Evolutionary conservation across 2,888 invertebrate species (phyloP), one percentile per base, ranked within the genome.

Genomic region (Spisula subtruncata): DNA sequence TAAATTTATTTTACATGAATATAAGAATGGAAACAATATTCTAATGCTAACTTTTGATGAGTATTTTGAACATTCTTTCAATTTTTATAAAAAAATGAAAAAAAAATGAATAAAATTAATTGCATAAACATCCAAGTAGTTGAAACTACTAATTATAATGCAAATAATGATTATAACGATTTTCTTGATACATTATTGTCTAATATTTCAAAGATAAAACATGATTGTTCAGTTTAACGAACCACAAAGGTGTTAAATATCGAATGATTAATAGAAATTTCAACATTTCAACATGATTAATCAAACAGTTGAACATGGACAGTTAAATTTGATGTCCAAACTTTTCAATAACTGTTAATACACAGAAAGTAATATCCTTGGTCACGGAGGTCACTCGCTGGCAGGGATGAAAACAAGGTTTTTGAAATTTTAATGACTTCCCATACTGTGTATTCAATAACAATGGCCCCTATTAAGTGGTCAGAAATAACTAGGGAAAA

Each of bases 401-500:
- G 60, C 79, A 87, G 54, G 54, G 56, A 75, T 46, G 71, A 87
- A 86, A 83, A 75, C 54, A 79, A 56, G 41, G 82, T 79, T 51
- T 79, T 71, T n/a, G n/a, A 75, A 88, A 60, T 56, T 83, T 83
- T 88, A 84, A 83, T 80, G 87, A 88, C 87, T 88, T 88, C 83
- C 80, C 79, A 56, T 83, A 82, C 41, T 18, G 32, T 48, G 41
- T 71, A 79, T 80, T 84, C 51, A 46, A 35, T 29, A 46, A 75
- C 75, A 75, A 35, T 88, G 83, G 80, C 84, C 87, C 79, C 60
- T 79, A 54, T 81, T 86, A 8, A 1, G 46, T 56, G 56, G 51
- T 83, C 10, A 25, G 51, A 88, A 88, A 54, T 80, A 82, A 80
- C 80, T 81, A 84, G 80, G 48, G 80, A 54, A 79, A 83, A 88